Evolutionary conservation across 2,113 vertebrate species (phyloP).

Genomic region (Heloderma charlesbogerti): DNA sequence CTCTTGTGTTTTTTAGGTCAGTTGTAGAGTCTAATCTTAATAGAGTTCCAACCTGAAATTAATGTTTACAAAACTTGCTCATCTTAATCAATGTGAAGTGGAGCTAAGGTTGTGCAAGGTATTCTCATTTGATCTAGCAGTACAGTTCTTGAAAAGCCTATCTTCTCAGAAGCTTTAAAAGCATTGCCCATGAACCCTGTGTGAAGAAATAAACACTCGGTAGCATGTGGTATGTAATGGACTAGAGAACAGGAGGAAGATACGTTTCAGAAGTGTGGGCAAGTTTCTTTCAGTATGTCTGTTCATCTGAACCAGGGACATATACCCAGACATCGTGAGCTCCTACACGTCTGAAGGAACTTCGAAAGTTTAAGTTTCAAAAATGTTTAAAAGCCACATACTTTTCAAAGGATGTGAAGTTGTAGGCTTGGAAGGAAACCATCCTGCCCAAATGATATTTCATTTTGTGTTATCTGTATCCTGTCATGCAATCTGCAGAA

Average conservation of each 20-base stretch:
- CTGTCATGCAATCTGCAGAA: slow-evolving; percentile 6
- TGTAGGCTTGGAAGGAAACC: background rate
- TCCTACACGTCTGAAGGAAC: background rate
- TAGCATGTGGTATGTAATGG: background rate
- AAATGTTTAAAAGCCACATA: background rate
- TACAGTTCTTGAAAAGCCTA: background rate
- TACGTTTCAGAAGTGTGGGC: background rate
- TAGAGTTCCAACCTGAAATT: background rate
- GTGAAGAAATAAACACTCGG: background rate
- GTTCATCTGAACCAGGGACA: background rate
- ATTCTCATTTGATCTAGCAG: background rate
- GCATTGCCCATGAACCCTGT: background rate
- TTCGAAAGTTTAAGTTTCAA: background rate
- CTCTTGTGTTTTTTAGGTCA: background rate
- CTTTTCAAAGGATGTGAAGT: background rate
- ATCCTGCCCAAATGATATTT: slow-evolving; percentile 2
- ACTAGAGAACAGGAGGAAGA: background rate
- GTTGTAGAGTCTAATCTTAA: background rate
- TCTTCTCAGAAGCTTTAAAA: background rate
- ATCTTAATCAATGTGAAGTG: background rate
- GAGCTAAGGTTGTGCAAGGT: background rate
- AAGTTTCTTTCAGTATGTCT: background rate
- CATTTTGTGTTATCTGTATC: background rate
- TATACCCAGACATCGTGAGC: background rate
- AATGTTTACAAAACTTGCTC: background rate